A percentile compares a stretch with the other conserved stretches of the same genome.
phyloP scores from a whole-genome alignment of 2,113 vertebrate genomes.

The Mus pahari region DNA sequence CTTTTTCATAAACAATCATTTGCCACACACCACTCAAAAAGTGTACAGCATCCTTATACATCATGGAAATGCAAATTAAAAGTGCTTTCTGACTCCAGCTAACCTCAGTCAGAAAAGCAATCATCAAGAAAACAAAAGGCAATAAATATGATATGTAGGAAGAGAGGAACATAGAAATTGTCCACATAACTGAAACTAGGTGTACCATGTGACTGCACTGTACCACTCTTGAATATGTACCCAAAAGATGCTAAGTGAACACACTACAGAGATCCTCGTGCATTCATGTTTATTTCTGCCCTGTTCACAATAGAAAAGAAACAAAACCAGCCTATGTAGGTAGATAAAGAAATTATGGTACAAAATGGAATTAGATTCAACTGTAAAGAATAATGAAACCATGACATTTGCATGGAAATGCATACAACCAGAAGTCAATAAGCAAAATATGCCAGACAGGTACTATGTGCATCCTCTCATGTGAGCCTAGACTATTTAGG shows the following conservation, averaged over 20 bases:
- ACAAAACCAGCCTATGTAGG: background rate
- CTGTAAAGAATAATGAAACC: background rate
- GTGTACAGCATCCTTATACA: background rate
- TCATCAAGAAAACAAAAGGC: background rate
- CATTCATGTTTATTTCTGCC: no score
- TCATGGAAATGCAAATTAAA: background rate
- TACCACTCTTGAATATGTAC: background rate
- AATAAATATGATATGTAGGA: background rate
- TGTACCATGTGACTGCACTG: background rate
- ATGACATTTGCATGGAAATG: background rate
- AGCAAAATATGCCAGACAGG: background rate
- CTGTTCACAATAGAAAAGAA: background rate
- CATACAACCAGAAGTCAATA: background rate
- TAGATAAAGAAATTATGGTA: no score
- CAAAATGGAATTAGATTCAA: background rate
- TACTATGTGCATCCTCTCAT: background rate
- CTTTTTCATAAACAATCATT: background rate
- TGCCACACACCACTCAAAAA: background rate
- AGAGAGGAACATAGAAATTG: no score
- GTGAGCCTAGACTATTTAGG: background rate
- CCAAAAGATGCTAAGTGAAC: background rate
- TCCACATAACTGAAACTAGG: background rate
- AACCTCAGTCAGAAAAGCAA: background rate
- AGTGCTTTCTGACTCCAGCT: background rate
- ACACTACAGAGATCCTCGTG: background rate